Conservation (phyloP, 2,888 invertebrate species). For the Scrobipalpa costella region DNA sequence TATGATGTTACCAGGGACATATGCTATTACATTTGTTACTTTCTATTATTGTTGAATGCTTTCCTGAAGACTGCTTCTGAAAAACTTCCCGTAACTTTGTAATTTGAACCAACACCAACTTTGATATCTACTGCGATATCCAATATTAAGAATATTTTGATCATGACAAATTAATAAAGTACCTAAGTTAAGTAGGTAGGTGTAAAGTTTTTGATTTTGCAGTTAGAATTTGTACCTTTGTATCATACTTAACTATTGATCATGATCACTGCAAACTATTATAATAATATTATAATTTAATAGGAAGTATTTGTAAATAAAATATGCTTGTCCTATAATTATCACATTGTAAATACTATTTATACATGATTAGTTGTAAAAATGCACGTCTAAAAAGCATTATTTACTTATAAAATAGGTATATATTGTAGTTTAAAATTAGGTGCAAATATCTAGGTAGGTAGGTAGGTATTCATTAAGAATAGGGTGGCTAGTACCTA, state of each 20-base stretch:
- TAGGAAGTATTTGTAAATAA: background rate
- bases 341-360: background rate
- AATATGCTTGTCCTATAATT: background rate
- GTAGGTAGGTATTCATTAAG: too few species aligned
- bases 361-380: background rate
- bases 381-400: background rate
- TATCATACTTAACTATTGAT: too few species aligned
- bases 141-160: too few species aligned
- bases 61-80: background rate
- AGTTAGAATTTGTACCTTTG: too few species aligned
- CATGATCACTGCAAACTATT: too few species aligned
- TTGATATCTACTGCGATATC: background rate
- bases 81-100: background rate
- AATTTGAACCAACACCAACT: background rate
- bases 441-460: background rate
- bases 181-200: background rate
- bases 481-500: too few species aligned
- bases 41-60: background rate
- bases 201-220: too few species aligned
- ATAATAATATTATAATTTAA: too few species aligned
- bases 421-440: background rate
- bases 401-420: background rate
- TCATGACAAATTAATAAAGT: background rate
- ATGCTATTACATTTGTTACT: background rate
- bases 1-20: too few species aligned